These are phyloP conservation scores for Campylorhamphus procurvoides DNA, from an alignment of 2,113 vertebrate species.

Conservation along the genomic window DNA sequence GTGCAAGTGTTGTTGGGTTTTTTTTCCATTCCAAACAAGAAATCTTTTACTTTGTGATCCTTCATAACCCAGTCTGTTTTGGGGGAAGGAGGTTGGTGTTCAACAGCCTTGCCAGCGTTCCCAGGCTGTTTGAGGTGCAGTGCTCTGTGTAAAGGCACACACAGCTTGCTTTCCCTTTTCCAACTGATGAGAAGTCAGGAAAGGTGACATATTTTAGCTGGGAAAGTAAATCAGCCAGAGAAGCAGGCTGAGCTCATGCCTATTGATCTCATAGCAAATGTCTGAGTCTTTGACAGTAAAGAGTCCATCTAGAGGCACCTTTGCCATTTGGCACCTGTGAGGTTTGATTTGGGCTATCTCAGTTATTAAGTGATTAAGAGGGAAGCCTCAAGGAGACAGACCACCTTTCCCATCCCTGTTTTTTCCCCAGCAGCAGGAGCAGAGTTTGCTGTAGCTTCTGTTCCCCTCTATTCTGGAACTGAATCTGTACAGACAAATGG, in stretches of 20 bases:
- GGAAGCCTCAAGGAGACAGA: neutral
- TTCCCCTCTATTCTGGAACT: neutral
- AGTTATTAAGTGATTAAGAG: neutral
- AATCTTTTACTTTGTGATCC: neutral
- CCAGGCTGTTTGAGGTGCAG: neutral
- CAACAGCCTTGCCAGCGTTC: neutral
- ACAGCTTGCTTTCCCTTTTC: neutral
- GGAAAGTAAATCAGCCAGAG: neutral
- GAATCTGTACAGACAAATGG: neutral
- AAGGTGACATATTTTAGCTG: neutral
- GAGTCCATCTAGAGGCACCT: neutral
- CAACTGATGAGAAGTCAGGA: neutral
- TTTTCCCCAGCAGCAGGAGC: neutral
- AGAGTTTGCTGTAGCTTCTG: neutral
- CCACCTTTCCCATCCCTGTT: rapidly evolving
- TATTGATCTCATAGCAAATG: neutral
- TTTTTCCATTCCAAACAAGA: neutral
- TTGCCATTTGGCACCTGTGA: neutral
- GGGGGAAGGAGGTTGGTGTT: neutral
- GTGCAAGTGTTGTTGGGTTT: neutral
- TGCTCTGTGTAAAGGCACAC: neutral
- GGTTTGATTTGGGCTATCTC: neutral
- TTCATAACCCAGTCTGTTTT: neutral
- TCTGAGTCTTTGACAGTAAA: neutral
- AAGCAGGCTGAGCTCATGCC: neutral